Base-by-base conservation (phyloP, 2,797 vertebrate genomes). In the Dendrocincla tyrannina region DNA sequence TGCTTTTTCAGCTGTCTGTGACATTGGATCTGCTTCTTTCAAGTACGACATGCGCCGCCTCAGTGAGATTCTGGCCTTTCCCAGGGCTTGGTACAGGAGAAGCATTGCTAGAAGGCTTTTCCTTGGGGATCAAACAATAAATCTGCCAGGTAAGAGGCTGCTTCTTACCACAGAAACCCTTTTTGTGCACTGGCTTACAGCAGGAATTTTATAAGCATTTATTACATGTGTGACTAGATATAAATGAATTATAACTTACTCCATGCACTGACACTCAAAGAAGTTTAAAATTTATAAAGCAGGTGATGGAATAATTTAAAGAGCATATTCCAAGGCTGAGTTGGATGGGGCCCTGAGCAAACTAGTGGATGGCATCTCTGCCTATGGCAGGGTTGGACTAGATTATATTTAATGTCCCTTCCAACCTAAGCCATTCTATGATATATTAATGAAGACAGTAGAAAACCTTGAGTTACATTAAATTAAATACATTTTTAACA, bases 1-100 rank as follows among this genome's bases (percentile, higher is more conserved):
- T 91, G 77, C 77, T 83, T 85, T 89, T 52, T 82, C 94, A 99
- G 99, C 99, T 75, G 99, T 99, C 85, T 99, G 99, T 95, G 99
- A 99, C 96, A 99, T 99, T 52, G 99, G 99, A 69, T 99, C 99
- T 7, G 99, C 99, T 78, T 99, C 99, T 67, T 99, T 99, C 93
- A 99, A 99, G 95, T 99, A 99, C 0, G 99, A 99, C 96, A 99
- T 99, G 99, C 98, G 99, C 33, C 98, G 99, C 37, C 98, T 99
- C 93, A 99, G 99, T 84, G 99, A 99, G 98, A 99, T 99, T 96
- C 97, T 99, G 94, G 99, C 99, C 44, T 99, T 99, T 94, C 99
- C 99, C 5, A 98, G 98, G 95, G 99, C 99, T 72, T 99, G 99
- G 99, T 99, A 99, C 93, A 98, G 99, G 22, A 98, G 99, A 52